phyloP scores from a whole-genome alignment of 1,140 invertebrate species.

The Anastrepha obliqua region DNA sequence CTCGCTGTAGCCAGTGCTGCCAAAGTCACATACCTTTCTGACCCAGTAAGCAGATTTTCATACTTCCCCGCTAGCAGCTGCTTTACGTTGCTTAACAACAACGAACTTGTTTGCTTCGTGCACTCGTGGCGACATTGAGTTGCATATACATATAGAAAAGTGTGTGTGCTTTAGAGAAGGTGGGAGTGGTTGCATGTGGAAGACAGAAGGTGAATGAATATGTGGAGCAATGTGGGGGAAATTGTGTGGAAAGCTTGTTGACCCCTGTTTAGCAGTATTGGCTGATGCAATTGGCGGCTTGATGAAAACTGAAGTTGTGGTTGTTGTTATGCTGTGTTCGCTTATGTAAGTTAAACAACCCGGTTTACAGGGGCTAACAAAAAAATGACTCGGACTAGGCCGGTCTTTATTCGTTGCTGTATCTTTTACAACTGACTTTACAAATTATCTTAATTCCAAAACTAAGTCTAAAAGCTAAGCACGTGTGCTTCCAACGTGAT shows the following conservation, averaged over 20 bases:
- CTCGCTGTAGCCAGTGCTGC: neutral
- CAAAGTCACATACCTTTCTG: neutral
- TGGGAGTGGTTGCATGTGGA: too few relatives aligned
- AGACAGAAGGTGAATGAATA: too few relatives aligned
- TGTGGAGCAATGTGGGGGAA: too few relatives aligned
- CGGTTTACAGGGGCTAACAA: too few relatives aligned
- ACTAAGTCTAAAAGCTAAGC: too few relatives aligned
- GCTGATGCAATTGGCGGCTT: slow-evolving; percentile 1
- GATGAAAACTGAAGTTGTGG: neutral
- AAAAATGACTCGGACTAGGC: too few relatives aligned
- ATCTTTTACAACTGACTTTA: too few relatives aligned
- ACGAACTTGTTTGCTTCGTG: neutral
- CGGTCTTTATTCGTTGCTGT: too few relatives aligned
- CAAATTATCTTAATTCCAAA: too few relatives aligned
- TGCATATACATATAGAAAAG: neutral
- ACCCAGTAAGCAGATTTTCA: slow-evolving; percentile 46
- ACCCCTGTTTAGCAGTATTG: neutral
- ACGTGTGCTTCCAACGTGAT: too few relatives aligned
- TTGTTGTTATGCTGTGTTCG: too few relatives aligned
- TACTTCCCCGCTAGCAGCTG: slow-evolving; percentile 1
- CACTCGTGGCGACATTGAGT: slow-evolving; percentile 9
- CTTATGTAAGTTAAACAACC: too few relatives aligned
- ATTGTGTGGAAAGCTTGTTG: neutral
- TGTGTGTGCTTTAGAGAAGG: neutral
- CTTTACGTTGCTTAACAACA: neutral